Percentiles rank a stretch among this genome's conserved stretches.
These are phyloP conservation scores for Carcinoscorpius rotundicauda DNA, from an alignment of 1,140 invertebrate species.

Conservation along the genomic window DNA sequence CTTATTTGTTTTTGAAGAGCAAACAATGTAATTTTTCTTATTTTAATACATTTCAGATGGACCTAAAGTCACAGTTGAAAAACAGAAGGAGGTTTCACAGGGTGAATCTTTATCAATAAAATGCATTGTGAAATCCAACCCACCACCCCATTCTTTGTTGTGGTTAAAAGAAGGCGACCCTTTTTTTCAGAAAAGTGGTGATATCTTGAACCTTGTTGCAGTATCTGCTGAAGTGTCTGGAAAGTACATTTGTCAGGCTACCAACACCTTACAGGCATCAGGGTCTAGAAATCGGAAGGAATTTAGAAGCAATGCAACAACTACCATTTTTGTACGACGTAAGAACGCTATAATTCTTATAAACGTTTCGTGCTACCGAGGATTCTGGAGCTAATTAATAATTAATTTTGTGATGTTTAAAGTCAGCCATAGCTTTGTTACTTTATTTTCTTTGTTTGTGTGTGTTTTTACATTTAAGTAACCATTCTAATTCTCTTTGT, in stretches of 20 bases:
- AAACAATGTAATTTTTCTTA: too few relatives aligned
- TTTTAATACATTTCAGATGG: constrained; percentile 37
- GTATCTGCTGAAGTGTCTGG: constrained; percentile 70
- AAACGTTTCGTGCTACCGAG: too few relatives aligned
- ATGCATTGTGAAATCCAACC: constrained; percentile 78
- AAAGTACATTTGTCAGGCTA: constrained; percentile 70
- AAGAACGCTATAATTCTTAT: constrained; percentile 4
- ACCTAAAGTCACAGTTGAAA: constrained; percentile 45
- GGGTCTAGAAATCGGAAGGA: constrained; percentile 41
- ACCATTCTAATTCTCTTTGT: too few relatives aligned
- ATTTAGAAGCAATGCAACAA: constrained; percentile 54
- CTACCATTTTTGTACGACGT: constrained; percentile 64
- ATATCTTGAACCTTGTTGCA: constrained; percentile 52
- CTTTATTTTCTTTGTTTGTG: too few relatives aligned
- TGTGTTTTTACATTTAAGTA: too few relatives aligned
- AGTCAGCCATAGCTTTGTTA: too few relatives aligned
- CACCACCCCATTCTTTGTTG: constrained; percentile 52
- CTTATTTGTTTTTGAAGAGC: background rate
- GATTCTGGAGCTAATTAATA: too few relatives aligned
- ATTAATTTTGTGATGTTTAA: too few relatives aligned
- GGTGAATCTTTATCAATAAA: constrained; percentile 65
- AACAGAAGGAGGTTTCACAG: constrained; percentile 57
- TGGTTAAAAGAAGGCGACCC: constrained; percentile 74
- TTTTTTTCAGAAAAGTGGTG: constrained; percentile 65
- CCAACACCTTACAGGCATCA: constrained; percentile 61